Percentiles rank a stretch among this genome's conserved stretches.
Evolutionary conservation across 2,888 invertebrate genomes (phyloP).

Genomic region (Liodrosophila aerea): DNA sequence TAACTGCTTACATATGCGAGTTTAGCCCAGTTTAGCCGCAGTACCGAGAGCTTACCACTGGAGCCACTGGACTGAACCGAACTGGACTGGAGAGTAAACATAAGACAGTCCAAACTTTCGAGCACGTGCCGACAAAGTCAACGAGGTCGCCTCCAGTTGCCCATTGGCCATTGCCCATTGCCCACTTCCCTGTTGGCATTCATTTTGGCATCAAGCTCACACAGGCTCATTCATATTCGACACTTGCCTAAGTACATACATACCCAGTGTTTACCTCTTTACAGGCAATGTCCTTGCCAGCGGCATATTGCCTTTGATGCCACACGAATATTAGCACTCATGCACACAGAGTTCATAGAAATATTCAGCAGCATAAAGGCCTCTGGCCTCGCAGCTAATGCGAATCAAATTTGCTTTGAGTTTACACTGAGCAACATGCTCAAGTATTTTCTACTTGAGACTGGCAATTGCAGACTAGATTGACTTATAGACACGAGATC

Average conservation of each 20-base stretch:
- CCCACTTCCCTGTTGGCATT: conserved; percentile 14
- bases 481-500: no score
- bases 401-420: conserved; percentile 55
- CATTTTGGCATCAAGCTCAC: conserved; percentile 39
- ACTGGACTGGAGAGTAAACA: conserved; percentile 37
- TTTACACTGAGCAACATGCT: conserved; percentile 4
- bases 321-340: background rate
- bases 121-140: conserved; percentile 68
- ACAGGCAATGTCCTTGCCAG: conserved; percentile 58
- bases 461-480: no score
- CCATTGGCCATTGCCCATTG: background rate
- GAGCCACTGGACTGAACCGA: conserved; percentile 48
- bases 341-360: background rate
- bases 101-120: conserved; percentile 15
- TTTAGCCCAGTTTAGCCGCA: conserved; percentile 18
- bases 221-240: conserved; percentile 52
- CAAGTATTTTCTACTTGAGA: no score
- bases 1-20: conserved; percentile 57
- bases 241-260: conserved; percentile 45
- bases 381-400: conserved; percentile 19
- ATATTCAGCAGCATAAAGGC: conserved; percentile 22
- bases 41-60: background rate
- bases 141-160: conserved; percentile 53
- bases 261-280: conserved; percentile 61
- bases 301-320: conserved; percentile 34